Base-by-base conservation (phyloP, 2,113 vertebrate genomes). In the Odocoileus hemionus region DNA sequence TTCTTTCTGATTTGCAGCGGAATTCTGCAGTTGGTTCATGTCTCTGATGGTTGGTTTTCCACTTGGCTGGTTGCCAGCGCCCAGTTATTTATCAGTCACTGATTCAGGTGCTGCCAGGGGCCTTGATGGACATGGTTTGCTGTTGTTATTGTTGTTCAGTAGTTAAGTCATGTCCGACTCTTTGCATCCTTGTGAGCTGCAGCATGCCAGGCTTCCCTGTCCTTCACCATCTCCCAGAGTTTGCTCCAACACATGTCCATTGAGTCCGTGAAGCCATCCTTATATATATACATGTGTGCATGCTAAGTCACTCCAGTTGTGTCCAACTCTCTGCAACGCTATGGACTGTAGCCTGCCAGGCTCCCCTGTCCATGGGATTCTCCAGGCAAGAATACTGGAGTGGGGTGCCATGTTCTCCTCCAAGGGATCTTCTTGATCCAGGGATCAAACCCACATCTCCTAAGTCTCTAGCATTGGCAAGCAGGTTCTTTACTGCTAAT, bases 241-340 rank as follows among this genome's bases (percentile, higher is more conserved):
- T 39, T 23, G 19, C 67, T 70, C n/a, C 36, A 70, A 70, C 67
- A 23, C 5, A 39, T 12, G 19, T 39, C 19, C n/a, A 12, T 39
- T 36, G 67, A 70, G n/a, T 70, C n/a, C 7, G 5, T 70, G 9
- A 70, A 23, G 19, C 67, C 67, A 39, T 39, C n/a, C 19, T 3
- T 36, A 36, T 5, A 36, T 11, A 57, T 1, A 67, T 0, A 67
- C 33, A 2, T 11, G n/a, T 21, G 4, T 70, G 9, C 64, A 6
- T 36, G 64, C 64, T 70, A 70, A 36, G 64, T 36, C 64, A 5
- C 17, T 70, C 11, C n/a, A 70, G 64, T 70, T 0, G 1, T 70
- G 64, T 36, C 64, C 17, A 70, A 21, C n/a, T 36, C n/a, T 36
- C 36, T 36, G 10, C 64, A 21, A 5, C 64, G 36, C 64, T 70